A percentile compares a stretch with the other conserved stretches of the same genome.
Conservation (phyloP, 2,888 invertebrate species). For the Prosopocoilus inquinatus region DNA sequence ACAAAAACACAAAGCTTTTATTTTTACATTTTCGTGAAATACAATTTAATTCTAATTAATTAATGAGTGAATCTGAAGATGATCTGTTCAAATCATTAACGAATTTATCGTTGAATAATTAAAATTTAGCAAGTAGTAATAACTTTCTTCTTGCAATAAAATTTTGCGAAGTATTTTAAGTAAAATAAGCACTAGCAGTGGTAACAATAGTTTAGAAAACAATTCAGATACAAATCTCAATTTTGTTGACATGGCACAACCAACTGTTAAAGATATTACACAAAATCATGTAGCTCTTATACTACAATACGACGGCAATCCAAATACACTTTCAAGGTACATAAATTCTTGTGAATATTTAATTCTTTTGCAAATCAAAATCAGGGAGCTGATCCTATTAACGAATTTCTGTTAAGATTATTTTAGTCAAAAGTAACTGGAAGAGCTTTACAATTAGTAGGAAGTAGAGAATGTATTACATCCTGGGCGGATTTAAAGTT, state of each 20-base stretch:
- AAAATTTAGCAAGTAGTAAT: not conserved
- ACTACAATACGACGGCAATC: not conserved
- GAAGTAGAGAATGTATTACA: conserved; percentile 5
- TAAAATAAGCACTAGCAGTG: not conserved
- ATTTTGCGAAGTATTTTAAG: not conserved
- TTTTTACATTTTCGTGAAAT: not conserved
- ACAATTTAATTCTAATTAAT: too few relatives aligned
- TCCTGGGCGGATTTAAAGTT: not conserved
- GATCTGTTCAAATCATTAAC: too few relatives aligned
- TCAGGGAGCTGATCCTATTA: not conserved
- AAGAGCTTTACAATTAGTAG: conserved; percentile 6
- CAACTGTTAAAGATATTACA: not conserved
- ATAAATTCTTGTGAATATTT: not conserved
- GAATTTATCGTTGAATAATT: not conserved
- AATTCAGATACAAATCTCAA: not conserved
- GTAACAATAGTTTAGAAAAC: too few relatives aligned
- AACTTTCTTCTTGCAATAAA: not conserved
- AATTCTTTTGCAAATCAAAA: not conserved
- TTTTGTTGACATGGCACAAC: too few relatives aligned
- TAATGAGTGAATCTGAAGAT: too few relatives aligned
- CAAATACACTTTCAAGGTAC: not conserved
- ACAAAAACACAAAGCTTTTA: not conserved
- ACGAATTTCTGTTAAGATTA: not conserved
- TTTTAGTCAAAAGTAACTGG: not conserved
- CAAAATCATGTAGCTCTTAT: not conserved